A percentile compares a stretch with the other conserved stretches of the same genome.
phyloP scores from a whole-genome alignment of 2,113 vertebrate genomes.

The Carassius auratus region DNA sequence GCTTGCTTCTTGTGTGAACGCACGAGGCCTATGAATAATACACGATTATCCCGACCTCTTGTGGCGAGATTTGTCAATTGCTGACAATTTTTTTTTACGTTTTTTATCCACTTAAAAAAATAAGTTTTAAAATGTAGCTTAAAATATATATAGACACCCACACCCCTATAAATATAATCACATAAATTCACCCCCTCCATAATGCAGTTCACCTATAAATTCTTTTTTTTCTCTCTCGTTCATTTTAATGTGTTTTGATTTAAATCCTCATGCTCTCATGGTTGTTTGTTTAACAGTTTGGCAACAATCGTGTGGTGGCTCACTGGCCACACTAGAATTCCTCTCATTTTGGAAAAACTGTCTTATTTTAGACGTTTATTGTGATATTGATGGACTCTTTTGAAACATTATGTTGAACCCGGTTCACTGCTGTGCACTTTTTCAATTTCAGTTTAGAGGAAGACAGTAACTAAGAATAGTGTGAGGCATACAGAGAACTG shows the following conservation, averaged over 20 bases:
- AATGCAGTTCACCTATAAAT: no score
- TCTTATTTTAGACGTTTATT: neutral
- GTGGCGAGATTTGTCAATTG: neutral
- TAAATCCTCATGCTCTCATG: no score
- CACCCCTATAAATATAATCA: no score
- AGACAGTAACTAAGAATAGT: slow-evolving; percentile 13
- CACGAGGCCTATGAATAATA: neutral
- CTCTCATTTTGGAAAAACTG: no score
- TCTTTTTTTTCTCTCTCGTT: no score
- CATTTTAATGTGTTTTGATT: no score
- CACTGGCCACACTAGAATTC: accelerated
- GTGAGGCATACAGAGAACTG: neutral
- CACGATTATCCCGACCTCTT: slow-evolving; percentile 2
- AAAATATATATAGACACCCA: no score
- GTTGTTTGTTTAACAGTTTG: no score
- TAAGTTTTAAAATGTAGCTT: no score
- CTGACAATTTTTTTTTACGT: neutral
- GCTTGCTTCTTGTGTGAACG: neutral
- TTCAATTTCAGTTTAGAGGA: slow-evolving; percentile 37
- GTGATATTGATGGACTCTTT: neutral
- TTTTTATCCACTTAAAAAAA: no score
- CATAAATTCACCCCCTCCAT: no score
- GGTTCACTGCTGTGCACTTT: neutral
- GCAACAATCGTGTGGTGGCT: no score
- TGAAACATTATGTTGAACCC: neutral